These are phyloP conservation scores for Pseudomyrmex dendroicus DNA, from an alignment of 1,140 invertebrate species.

Conservation along the genomic window DNA sequence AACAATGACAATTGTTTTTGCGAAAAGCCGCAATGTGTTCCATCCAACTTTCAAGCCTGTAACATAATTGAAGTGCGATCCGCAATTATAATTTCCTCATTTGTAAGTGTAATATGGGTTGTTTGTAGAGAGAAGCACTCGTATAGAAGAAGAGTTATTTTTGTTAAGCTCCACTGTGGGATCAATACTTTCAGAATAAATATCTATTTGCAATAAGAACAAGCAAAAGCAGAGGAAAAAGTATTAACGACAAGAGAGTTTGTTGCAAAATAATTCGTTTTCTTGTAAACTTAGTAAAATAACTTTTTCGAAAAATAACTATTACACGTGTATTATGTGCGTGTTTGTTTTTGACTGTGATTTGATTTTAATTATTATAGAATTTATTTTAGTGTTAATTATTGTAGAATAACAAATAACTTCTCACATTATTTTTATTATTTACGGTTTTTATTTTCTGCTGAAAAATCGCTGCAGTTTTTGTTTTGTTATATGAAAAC, in stretches of 20 bases:
- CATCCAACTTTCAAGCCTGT: constrained; percentile 13
- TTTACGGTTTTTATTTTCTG: too few relatives aligned
- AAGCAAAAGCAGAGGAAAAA: neutral
- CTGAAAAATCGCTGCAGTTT: too few relatives aligned
- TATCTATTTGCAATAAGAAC: constrained; percentile 22
- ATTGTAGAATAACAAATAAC: neutral
- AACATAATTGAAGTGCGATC: constrained; percentile 31
- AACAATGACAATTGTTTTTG: constrained; percentile 19
- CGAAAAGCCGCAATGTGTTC: neutral
- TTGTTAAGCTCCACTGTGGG: constrained; percentile 32
- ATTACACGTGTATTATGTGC: constrained; percentile 7
- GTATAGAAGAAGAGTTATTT: constrained; percentile 37
- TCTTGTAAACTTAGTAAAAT: neutral
- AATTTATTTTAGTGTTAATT: constrained; percentile 7
- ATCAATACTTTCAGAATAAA: constrained; percentile 44
- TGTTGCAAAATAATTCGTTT: neutral
- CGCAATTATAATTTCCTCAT: constrained; percentile 19
- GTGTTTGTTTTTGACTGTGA: neutral
- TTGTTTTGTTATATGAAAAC: too few relatives aligned
- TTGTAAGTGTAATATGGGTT: neutral
- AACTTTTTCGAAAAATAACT: neutral
- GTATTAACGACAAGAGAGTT: constrained; percentile 15
- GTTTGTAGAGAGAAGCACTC: neutral
- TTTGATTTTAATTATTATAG: neutral
- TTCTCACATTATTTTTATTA: too few relatives aligned